Evolutionary conservation across 2,113 vertebrate genomes (phyloP), one percentile per base, ranked within the genome.

Genomic region (Elachura formosa): DNA sequence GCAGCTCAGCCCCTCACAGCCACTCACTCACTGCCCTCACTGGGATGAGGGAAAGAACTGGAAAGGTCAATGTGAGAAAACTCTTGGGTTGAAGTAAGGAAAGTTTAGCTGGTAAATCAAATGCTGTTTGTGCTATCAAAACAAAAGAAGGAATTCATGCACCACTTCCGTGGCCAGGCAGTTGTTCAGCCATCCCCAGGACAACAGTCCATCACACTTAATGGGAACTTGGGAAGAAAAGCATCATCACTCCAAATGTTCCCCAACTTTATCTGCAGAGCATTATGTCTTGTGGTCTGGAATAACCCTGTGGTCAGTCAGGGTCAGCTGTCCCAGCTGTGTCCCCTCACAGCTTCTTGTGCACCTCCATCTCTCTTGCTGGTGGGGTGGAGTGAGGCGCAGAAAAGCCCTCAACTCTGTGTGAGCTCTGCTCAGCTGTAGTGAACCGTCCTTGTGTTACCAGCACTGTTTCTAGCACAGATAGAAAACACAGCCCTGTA

Each of bases 301-400:
- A 40, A 61, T 40, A 34, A 61, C 25, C 14, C 54, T 41, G 11
- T 38, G 26, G 18, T 48, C 29, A 68, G 6, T 7, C 16, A 17
- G 40, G 24, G 1, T 46, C 46, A 56, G 41, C 25, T 78, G 12
- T 54, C n/a, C 33, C 3, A 4, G 23, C 23, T 56, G 22, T 41
- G 31, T 34, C 9, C 46, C 21, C 46, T 68, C 46, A 29, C 34
- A 54, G 0, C 6, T 13, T 1, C 54, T 20, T 16, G 12, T 36
- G 14, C n/a, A 54, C 29, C 34, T 1, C 29, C 40, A 68, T 5
- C 19, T 10, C 18, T n/a, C 8, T 20, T 1, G 0, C 31, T 76
- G 34, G 10, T 76, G 22, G 25, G 12, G 10, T 41, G 12, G 8
- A 2, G 10, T 23, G 41, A 76, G 55, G 19, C 48, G 18, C 26